phyloP scores from a whole-genome alignment of 2,113 vertebrate genomes.

The Gymnogyps californianus region DNA sequence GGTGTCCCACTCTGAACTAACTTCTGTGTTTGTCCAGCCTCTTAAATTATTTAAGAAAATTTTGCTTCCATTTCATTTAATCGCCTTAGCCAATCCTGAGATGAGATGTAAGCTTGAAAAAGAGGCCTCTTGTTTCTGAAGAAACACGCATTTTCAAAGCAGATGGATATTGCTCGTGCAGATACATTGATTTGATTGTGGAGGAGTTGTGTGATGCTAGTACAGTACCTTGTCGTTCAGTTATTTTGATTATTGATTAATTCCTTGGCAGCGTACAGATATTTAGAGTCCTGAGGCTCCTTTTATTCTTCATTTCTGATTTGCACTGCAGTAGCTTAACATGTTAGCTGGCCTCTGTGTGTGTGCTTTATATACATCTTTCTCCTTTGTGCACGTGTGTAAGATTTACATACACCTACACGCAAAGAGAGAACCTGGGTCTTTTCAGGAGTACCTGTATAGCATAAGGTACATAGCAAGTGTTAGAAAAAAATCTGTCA shows the following conservation, averaged over 20 bases:
- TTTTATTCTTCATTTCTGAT: background rate
- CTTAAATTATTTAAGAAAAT: constrained; percentile 15
- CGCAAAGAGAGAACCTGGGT: background rate
- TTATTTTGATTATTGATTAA: constrained; percentile 20
- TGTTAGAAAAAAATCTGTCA: background rate
- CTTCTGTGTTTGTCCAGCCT: background rate
- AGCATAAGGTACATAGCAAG: background rate
- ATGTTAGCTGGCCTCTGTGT: background rate
- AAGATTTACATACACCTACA: background rate
- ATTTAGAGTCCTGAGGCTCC: background rate
- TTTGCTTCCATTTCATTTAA: constrained; percentile 2
- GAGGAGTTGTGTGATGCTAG: background rate
- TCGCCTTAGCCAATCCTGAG: background rate
- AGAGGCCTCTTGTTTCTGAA: constrained; percentile 7
- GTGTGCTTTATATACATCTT: background rate
- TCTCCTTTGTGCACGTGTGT: background rate
- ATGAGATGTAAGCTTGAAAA: background rate
- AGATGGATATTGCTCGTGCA: background rate
- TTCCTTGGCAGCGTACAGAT: background rate
- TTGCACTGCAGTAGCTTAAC: background rate
- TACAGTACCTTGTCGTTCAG: background rate
- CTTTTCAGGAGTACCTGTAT: background rate
- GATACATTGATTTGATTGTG: background rate
- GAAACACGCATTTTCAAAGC: background rate
- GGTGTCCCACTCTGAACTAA: background rate